Percentiles rank a stretch among this genome's conserved stretches.
phyloP scores from a whole-genome alignment of 2,113 vertebrate genomes.

The Oncorhynchus kisutch region DNA sequence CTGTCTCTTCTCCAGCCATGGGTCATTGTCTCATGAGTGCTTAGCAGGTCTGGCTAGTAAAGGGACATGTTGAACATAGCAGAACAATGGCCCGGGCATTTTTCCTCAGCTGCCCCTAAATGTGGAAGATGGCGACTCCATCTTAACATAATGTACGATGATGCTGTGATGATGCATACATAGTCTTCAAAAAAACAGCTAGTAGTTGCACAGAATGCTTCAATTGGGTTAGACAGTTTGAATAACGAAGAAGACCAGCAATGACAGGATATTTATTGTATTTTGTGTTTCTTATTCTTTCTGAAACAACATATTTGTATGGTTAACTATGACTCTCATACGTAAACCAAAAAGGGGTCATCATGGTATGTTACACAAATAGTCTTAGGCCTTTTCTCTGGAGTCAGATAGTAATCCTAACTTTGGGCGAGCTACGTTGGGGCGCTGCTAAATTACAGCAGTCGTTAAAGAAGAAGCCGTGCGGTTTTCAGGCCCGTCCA shows the following conservation, averaged over 20 bases:
- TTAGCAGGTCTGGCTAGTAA: constrained; percentile 31
- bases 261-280: too few species aligned
- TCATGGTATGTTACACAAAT: neutral
- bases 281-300: too few species aligned
- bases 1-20: constrained; percentile 33
- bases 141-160: too few species aligned
- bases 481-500: constrained; percentile 22
- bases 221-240: too few species aligned
- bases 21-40: constrained; percentile 48
- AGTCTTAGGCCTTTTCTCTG: too few species aligned
- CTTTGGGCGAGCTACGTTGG: neutral
- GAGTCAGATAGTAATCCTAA: too few species aligned
- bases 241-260: too few species aligned
- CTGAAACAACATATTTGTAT: neutral
- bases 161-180: too few species aligned
- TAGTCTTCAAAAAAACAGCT: too few species aligned
- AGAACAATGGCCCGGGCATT: constrained; percentile 36
- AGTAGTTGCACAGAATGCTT: too few species aligned
- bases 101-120: too few species aligned
- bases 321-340: constrained; percentile 11
- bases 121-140: too few species aligned
- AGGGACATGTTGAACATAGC: constrained; percentile 40
- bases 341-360: neutral
- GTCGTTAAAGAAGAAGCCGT: constrained; percentile 4
- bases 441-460: constrained; percentile 5